Conservation (phyloP, 2,888 invertebrate species). For the Diploptera punctata region DNA sequence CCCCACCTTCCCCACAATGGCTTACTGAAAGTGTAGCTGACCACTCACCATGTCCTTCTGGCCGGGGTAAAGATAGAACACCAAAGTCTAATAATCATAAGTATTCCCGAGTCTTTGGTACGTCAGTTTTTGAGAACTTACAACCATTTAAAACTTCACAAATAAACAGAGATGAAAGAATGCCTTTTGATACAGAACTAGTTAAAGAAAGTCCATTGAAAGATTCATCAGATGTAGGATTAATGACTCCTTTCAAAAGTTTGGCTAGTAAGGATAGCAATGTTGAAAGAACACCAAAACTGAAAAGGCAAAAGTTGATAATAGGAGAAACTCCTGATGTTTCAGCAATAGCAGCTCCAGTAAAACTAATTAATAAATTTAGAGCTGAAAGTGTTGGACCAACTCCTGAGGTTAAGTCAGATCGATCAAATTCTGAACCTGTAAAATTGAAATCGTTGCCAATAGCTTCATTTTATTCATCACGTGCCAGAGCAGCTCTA, state of each 20-base stretch:
- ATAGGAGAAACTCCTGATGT: background rate
- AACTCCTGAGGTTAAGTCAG: no score
- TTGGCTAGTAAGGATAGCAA: constrained; percentile 35
- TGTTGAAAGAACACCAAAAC: constrained; percentile 32
- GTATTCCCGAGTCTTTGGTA: no score
- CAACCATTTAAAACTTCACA: no score
- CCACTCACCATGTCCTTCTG: constrained; percentile 49
- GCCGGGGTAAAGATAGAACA: background rate
- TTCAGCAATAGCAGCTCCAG: background rate
- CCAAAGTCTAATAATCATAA: background rate
- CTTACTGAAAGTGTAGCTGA: constrained; percentile 47
- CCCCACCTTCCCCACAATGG: constrained; percentile 26
- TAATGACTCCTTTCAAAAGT: constrained; percentile 41
- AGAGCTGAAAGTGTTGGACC: background rate
- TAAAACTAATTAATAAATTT: background rate
- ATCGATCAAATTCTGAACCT: no score
- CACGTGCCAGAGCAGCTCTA: constrained; percentile 14
- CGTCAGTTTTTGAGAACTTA: no score
- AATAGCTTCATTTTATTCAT: background rate
- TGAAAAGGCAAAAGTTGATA: background rate
- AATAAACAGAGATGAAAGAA: background rate
- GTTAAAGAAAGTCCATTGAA: constrained; percentile 16
- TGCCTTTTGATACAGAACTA: background rate
- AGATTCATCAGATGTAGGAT: background rate
- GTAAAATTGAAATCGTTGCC: background rate